Conservation (phyloP, 2,797 vertebrate genomes). For the Scyliorhinus canicula region DNA sequence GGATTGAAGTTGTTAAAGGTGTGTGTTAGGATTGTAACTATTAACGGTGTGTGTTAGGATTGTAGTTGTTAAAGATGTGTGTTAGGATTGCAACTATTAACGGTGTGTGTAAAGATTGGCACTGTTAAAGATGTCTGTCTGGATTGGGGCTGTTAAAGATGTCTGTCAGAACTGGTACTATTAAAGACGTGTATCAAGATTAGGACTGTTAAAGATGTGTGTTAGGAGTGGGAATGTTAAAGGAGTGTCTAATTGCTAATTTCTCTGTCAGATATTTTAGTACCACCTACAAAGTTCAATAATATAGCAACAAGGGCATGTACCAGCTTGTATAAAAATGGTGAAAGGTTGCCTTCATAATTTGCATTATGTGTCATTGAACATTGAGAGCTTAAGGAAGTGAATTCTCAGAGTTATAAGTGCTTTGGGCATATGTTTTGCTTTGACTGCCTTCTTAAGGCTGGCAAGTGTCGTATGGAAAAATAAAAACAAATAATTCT, state of each 20-base stretch:
- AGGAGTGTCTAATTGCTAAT: too few relatives aligned
- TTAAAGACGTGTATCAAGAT: neutral
- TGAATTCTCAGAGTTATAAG: neutral
- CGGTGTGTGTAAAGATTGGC: too few relatives aligned
- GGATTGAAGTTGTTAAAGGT: too few relatives aligned
- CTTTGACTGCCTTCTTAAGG: neutral
- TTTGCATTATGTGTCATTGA: neutral
- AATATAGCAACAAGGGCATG: neutral
- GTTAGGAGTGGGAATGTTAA: neutral
- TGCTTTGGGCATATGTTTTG: neutral
- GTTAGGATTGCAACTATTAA: too few relatives aligned
- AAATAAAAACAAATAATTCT: neutral
- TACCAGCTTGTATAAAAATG: neutral
- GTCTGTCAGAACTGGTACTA: neutral
- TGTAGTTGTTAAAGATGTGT: too few relatives aligned
- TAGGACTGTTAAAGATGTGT: neutral
- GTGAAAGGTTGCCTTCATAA: neutral
- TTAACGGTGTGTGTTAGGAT: too few relatives aligned
- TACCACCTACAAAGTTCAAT: neutral
- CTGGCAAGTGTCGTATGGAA: neutral
- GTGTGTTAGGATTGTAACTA: too few relatives aligned
- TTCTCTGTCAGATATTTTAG: neutral
- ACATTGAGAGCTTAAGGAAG: neutral
- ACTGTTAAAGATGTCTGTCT: too few relatives aligned
- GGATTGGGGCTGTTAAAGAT: too few relatives aligned